These are phyloP conservation scores for Apis florea DNA, from an alignment of 1,140 invertebrate species.

Conservation along the genomic window DNA sequence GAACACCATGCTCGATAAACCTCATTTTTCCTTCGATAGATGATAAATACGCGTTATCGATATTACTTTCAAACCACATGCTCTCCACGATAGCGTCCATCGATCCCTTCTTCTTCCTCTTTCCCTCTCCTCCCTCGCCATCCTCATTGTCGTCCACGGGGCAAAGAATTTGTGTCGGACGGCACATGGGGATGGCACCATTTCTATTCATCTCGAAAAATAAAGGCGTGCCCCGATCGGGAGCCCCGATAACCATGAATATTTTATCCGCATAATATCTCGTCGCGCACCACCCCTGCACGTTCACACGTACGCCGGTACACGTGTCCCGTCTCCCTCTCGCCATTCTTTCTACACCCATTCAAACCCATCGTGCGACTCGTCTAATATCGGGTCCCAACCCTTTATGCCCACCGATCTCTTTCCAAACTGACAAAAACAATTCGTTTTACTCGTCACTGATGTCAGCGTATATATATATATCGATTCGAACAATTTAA, in stretches of 20 bases:
- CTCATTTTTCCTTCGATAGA: background rate
- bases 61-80: slow-evolving; percentile 18
- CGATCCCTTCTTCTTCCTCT: slow-evolving; percentile 7
- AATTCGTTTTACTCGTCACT: too few relatives aligned
- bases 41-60: slow-evolving; percentile 39
- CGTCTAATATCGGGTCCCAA: background rate
- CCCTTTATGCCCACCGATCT: background rate
- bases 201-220: slow-evolving; percentile 75
- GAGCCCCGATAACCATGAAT: slow-evolving; percentile 73
- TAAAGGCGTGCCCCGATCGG: slow-evolving; percentile 71
- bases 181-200: slow-evolving; percentile 46
- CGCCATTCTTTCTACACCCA: background rate
- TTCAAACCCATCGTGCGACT: background rate
- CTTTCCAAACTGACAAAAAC: background rate
- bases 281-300: slow-evolving; percentile 18
- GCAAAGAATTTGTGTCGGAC: slow-evolving; percentile 55
- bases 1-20: background rate
- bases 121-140: background rate
- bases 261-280: slow-evolving; percentile 75
- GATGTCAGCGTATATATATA: too few relatives aligned
- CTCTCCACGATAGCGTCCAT: background rate
- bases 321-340: slow-evolving; percentile 13
- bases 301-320: slow-evolving; percentile 14
- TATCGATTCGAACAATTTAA: too few relatives aligned
- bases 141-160: slow-evolving; percentile 16